A percentile compares a stretch with the other conserved stretches of the same genome.
Evolutionary conservation across 2,888 invertebrate genomes (phyloP).

Genomic region (Chironomus riparius): DNA sequence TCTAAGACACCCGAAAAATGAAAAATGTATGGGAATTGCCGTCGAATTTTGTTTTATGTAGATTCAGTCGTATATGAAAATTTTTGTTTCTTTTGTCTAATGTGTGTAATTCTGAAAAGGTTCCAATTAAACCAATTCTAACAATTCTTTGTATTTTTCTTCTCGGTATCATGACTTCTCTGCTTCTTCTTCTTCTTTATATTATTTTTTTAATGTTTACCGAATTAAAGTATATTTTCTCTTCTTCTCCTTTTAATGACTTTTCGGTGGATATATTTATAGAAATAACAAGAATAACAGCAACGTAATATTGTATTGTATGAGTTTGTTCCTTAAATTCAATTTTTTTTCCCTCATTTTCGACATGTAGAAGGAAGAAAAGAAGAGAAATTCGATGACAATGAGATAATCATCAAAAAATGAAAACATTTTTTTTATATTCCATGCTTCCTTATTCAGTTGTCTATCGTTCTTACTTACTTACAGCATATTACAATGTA

Average conservation of each 20-base stretch:
- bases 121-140: neutral
- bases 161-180: conserved; percentile 1
- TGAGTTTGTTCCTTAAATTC: too few relatives aligned
- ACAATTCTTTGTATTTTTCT: neutral
- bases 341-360: too few relatives aligned
- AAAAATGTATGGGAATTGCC: too few relatives aligned
- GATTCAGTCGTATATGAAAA: too few relatives aligned
- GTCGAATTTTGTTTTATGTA: too few relatives aligned
- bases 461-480: too few relatives aligned
- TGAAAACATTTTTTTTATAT: neutral
- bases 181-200: neutral
- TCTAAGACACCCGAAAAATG: neutral
- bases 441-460: neutral
- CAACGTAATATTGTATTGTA: too few relatives aligned
- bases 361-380: too few relatives aligned
- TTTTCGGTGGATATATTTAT: neutral
- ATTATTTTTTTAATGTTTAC: neutral
- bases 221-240: neutral
- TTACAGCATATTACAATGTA: too few relatives aligned
- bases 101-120: neutral
- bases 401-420: conserved; percentile 5
- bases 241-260: neutral
- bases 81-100: too few relatives aligned
- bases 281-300: too few relatives aligned
- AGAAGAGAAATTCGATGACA: neutral